Percentiles rank a stretch among this genome's conserved stretches.
phyloP scores from a whole-genome alignment of 2,113 vertebrate species.

The Corythornis vintsioides region DNA sequence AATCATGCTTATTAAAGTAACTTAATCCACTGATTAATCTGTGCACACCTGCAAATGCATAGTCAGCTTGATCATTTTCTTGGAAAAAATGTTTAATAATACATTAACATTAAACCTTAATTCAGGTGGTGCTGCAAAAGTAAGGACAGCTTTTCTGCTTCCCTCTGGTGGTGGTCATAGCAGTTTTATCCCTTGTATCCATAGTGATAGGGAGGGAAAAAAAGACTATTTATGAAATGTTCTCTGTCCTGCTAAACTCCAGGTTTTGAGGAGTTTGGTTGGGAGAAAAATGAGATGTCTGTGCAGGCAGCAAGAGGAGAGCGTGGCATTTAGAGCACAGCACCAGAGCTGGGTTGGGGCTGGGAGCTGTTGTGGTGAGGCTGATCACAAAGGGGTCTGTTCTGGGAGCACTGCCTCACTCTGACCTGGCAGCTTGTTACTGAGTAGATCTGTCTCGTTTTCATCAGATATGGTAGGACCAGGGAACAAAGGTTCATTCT shows the following conservation, averaged over 20 bases:
- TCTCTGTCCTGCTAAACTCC: not conserved
- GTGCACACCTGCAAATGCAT: not conserved
- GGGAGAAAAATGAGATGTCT: not conserved
- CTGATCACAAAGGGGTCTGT: rapidly evolving
- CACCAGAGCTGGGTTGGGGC: not conserved
- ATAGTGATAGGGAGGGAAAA: not conserved
- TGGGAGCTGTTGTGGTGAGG: not conserved
- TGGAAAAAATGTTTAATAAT: not conserved
- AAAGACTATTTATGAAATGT: rapidly evolving
- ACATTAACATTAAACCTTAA: not conserved
- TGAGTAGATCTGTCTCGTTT: not conserved
- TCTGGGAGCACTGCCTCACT: not conserved
- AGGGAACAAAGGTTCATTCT: not conserved
- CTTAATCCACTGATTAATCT: not conserved
- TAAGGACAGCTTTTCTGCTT: not conserved
- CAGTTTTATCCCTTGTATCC: not conserved
- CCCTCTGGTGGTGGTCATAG: not conserved
- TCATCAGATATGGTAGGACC: rapidly evolving
- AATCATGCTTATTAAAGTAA: not conserved
- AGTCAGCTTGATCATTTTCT: not conserved
- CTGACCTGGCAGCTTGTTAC: rapidly evolving
- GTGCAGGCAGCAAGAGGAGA: not conserved
- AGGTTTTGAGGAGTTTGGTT: not conserved
- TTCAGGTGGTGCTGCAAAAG: not conserved
- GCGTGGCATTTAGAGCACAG: rapidly evolving